These are phyloP conservation scores for Branchellion lobata DNA, from an alignment of 2,888 invertebrate genomes.

Conservation along the genomic window DNA sequence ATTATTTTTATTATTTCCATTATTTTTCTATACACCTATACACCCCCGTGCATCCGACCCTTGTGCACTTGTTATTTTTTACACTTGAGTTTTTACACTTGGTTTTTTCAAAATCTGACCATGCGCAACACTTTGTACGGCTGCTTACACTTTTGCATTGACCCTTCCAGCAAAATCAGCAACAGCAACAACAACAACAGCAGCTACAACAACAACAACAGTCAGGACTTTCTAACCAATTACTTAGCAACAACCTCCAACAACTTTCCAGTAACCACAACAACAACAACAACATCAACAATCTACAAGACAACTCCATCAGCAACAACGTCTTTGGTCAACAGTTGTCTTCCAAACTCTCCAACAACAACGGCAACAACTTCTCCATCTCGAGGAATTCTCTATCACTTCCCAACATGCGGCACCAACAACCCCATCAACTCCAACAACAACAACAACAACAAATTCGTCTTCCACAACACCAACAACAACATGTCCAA, in stretches of 20 bases:
- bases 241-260: neutral
- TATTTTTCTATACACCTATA: no score
- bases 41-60: no score
- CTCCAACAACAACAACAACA: constrained; percentile 1
- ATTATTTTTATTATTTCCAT: neutral
- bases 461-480: neutral
- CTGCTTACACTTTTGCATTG: no score
- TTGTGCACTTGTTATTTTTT: no score
- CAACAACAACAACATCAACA: constrained; percentile 3
- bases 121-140: no score
- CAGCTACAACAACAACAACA: constrained; percentile 28
- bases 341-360: neutral
- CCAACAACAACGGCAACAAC: constrained; percentile 20
- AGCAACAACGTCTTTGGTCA: neutral
- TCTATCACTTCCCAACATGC: neutral
- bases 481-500: neutral
- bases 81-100: no score
- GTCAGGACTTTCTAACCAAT: neutral
- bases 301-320: neutral
- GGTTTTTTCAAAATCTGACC: no score
- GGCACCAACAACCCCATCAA: constrained; percentile 14
- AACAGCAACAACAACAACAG: constrained; percentile 31
- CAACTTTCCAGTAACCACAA: constrained; percentile 4
- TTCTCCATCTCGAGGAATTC: neutral
- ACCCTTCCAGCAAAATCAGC: constrained; percentile 28